Conservation (phyloP, 2,113 vertebrate species). For the Poeciliopsis turrubarensis region DNA sequence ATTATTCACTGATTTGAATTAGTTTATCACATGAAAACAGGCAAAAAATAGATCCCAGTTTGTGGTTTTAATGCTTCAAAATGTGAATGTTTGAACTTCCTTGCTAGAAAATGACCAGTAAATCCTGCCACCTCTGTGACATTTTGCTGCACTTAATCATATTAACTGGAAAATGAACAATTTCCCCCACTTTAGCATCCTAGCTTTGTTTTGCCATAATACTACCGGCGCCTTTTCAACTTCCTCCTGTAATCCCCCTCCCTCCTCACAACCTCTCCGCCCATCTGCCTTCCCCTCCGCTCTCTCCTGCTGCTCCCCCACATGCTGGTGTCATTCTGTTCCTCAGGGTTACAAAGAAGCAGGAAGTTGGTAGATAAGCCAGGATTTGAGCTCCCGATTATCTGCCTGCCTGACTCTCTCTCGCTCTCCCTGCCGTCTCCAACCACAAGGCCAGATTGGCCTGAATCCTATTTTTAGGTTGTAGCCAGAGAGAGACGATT, state of each 20-base stretch:
- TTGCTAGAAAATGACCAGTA: no score
- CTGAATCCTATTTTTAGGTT: constrained; percentile 66
- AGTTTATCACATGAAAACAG: background rate
- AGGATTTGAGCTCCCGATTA: constrained; percentile 78
- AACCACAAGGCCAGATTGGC: constrained; percentile 64
- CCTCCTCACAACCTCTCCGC: background rate
- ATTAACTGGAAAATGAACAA: background rate
- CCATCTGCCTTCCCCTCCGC: background rate
- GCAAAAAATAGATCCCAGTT: background rate
- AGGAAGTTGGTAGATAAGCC: constrained; percentile 79
- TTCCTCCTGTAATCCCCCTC: constrained; percentile 9
- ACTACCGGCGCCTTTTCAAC: background rate
- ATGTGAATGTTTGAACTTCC: no score
- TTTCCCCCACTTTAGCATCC: background rate
- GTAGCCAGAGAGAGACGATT: constrained; percentile 52
- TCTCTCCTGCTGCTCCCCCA: constrained; percentile 32
- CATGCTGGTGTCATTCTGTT: constrained; percentile 64
- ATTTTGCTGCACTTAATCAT: background rate
- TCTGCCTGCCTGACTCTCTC: constrained; percentile 67
- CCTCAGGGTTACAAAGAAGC: constrained; percentile 57
- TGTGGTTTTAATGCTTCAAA: background rate
- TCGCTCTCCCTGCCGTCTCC: constrained; percentile 35
- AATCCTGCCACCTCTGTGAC: background rate
- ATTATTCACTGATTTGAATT: background rate
- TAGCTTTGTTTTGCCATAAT: background rate